Evolutionary conservation across 2,888 invertebrate species (phyloP).

Genomic region (Calameuta idolon): DNA sequence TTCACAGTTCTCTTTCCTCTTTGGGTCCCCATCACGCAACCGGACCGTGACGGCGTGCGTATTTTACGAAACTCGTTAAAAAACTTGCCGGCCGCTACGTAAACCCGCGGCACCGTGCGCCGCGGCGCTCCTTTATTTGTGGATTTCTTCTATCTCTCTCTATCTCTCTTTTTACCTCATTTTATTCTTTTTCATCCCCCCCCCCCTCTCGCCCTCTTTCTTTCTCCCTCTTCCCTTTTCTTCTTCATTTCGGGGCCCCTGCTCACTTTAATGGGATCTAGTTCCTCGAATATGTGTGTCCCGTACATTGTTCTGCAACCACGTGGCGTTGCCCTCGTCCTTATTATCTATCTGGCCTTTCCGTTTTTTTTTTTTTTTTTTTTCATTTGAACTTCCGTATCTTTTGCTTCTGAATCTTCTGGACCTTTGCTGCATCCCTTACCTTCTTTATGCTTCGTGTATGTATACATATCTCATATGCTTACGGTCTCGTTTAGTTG

Average conservation of each 20-base stretch:
- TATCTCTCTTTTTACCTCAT: no score
- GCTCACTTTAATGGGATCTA: conserved; percentile 23
- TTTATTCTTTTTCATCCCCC: no score
- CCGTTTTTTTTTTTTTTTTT: not conserved
- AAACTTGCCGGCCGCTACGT: conserved; percentile 21
- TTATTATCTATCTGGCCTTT: conserved; percentile 8
- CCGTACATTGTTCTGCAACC: conserved; percentile 18
- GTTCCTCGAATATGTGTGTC: conserved; percentile 26
- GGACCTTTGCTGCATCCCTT: no score
- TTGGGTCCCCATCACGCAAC: conserved; percentile 15
- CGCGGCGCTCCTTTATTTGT: conserved; percentile 17
- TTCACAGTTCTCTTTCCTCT: conserved; percentile 12
- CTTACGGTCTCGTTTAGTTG: no score
- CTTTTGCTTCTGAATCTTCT: not conserved
- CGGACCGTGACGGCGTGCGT: conserved; percentile 26
- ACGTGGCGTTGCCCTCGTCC: conserved; percentile 14
- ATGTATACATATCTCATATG: no score
- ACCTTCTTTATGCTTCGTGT: no score
- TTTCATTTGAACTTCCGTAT: not conserved
- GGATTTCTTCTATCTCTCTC: conserved; percentile 14
- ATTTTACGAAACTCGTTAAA: conserved; percentile 27
- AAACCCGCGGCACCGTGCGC: conserved; percentile 16
- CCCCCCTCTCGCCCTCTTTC: no score
- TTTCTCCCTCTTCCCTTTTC: no score
- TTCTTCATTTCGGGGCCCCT: no score